Base-by-base conservation (phyloP, 2,113 vertebrate genomes). In the Fulmarus glacialis region DNA sequence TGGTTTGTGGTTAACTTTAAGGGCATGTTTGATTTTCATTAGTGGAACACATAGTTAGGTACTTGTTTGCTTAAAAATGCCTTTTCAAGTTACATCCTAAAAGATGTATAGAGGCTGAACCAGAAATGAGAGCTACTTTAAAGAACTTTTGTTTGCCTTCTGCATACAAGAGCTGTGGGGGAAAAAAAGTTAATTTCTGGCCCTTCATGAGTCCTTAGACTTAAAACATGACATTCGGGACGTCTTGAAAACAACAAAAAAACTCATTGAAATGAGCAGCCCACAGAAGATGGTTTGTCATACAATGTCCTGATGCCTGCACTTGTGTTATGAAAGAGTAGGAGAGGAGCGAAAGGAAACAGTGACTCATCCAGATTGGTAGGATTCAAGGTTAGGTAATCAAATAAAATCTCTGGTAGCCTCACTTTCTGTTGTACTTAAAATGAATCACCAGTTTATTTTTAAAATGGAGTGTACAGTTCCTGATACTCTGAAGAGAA, bases 381-480 rank as follows among this genome's bases (percentile, higher is more conserved):
- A n/a, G 55, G 63, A 73, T 83, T 64, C 40, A 74, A 78, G 53
- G 24, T 78, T 79, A 93, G 29, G 18, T 91, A 84, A 94, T 79
- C n/a, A 87, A 72, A 77, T 60, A 77, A 74, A 90, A 64, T 64
- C 15, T n/a, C 32, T 43, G 20, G 32, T 92, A 72, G 13, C 58
- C 8, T 85, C 43, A 52, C 45, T 90, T 86, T 90, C 23, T 80
- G 16, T 88, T 93, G 38, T 60, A 55, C 36, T 90, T 86, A 29
- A 63, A 86, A 75, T 92, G 53, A 96, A 92, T 86, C 85, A 92
- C 40, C 18, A 19, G 30, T 67, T 56, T 90, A 64, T 85, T 96
- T 96, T 93, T 90, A 89, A 94, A 72, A 30, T 55, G 14, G 4
- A 11, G 3, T 52, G 18, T 90, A 60, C 12, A 2, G 1, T 79